These are phyloP conservation scores for Dicycla oo DNA, from an alignment of 2,888 invertebrate species.

Conservation along the genomic window DNA sequence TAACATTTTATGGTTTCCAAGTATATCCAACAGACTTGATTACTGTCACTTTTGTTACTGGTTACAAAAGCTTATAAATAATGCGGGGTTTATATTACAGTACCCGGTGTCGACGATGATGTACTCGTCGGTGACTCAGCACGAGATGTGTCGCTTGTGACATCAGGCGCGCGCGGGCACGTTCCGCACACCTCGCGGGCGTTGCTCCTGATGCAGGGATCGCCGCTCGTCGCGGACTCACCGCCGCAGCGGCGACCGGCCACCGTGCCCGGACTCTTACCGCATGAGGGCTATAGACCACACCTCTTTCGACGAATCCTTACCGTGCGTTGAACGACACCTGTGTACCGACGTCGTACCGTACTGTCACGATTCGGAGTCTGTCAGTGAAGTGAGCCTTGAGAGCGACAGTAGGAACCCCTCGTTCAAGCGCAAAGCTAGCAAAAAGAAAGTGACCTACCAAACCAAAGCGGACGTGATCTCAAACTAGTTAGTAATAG, in stretches of 20 bases:
- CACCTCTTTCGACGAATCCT: conserved; percentile 80
- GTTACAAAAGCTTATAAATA: conserved; percentile 39
- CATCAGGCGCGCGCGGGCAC: conserved; percentile 89
- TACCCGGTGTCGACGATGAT: conserved; percentile 90
- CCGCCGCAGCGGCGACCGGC: conserved; percentile 76
- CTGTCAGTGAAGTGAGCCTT: conserved; percentile 84
- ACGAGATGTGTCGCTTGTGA: conserved; percentile 93
- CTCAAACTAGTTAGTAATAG: conserved; percentile 70
- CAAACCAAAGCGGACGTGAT: conserved; percentile 85
- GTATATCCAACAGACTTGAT: conserved; percentile 22
- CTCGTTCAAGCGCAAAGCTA: conserved; percentile 77
- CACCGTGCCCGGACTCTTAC: conserved; percentile 72
- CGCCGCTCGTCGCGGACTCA: conserved; percentile 79
- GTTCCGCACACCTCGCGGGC: conserved; percentile 79
- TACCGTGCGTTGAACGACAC: conserved; percentile 79
- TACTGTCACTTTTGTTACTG: conserved; percentile 14
- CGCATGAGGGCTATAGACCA: conserved; percentile 80
- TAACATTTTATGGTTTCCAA: conserved; percentile 38
- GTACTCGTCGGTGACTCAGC: conserved; percentile 92
- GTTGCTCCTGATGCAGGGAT: conserved; percentile 86
- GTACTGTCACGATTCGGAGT: conserved; percentile 82
- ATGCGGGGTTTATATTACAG: conserved; percentile 74
- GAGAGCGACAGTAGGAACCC: conserved; percentile 85
- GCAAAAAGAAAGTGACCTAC: conserved; percentile 84
- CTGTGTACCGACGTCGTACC: conserved; percentile 74